Percentiles rank a stretch among this genome's conserved stretches.
Evolutionary conservation across 2,113 vertebrate genomes (phyloP).

Genomic region (Cyanistes caeruleus): DNA sequence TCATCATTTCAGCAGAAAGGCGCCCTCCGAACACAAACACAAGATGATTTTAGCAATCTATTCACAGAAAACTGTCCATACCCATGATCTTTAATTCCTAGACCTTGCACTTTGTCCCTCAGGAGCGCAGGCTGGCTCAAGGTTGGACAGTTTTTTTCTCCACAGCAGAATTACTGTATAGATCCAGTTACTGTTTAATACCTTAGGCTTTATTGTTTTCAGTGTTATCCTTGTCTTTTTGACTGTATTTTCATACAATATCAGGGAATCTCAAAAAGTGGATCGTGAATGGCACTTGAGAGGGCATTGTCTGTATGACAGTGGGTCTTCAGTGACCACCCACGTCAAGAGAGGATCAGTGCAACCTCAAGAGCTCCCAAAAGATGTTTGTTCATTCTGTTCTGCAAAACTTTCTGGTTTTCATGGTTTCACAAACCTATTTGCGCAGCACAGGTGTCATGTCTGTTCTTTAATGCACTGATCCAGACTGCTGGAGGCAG

Average conservation of each 20-base stretch:
- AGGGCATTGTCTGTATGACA: not conserved
- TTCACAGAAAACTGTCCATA: not conserved
- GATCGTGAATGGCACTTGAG: not conserved
- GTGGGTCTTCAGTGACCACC: not conserved
- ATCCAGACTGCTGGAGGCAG: not conserved
- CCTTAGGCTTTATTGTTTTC: not conserved
- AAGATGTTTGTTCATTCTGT: not conserved
- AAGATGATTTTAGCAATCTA: not conserved
- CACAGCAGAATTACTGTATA: not conserved
- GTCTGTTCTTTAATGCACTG: not conserved
- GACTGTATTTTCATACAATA: not conserved
- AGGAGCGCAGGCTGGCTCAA: not conserved
- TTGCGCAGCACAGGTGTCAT: not conserved
- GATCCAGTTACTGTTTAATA: not conserved
- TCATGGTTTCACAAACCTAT: not conserved
- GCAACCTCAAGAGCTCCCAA: not conserved
- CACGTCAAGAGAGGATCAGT: fast-evolving
- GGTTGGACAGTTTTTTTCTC: not conserved
- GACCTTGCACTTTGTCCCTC: not conserved
- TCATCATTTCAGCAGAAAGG: not conserved
- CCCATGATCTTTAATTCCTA: not conserved
- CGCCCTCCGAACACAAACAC: not conserved
- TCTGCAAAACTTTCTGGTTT: not conserved
- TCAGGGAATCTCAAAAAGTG: not conserved
- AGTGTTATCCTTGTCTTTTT: not conserved